Evolutionary conservation across 2,888 invertebrate species (phyloP).

Genomic region (Drosophila antonietae): DNA sequence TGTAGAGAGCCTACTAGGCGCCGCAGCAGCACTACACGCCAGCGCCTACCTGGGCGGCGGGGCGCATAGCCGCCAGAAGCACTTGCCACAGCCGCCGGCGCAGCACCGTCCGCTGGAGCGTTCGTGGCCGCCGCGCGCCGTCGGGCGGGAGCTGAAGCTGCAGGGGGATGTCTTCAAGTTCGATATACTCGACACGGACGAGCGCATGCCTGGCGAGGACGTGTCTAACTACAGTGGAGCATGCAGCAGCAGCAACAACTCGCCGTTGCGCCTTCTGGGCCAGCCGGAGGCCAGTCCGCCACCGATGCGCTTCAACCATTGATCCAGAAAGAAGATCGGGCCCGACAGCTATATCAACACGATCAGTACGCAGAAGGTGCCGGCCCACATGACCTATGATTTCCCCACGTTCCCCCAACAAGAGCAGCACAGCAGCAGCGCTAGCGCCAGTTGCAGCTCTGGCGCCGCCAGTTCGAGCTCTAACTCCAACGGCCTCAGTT

Average conservation of each 20-base stretch:
- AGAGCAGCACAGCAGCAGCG: constrained; percentile 42
- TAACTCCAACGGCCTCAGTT: constrained; percentile 19
- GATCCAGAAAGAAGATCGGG: constrained; percentile 89
- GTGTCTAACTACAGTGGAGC: constrained; percentile 71
- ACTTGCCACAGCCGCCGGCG: constrained; percentile 72
- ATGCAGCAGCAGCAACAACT: constrained; percentile 73
- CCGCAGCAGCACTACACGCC: constrained; percentile 81
- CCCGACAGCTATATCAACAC: constrained; percentile 91
- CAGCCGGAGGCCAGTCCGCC: constrained; percentile 62
- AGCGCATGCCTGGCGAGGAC: constrained; percentile 81
- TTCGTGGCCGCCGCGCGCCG: constrained; percentile 88
- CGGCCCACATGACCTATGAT: constrained; percentile 82
- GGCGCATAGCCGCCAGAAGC: constrained; percentile 52
- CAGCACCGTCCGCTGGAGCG: constrained; percentile 91
- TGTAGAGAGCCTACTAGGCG: constrained; percentile 80
- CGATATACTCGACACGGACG: constrained; percentile 93
- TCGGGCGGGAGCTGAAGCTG: constrained; percentile 84
- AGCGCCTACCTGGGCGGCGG: constrained; percentile 31
- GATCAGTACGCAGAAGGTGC: constrained; percentile 84
- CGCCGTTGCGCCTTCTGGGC: constrained; percentile 68
- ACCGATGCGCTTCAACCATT: constrained; percentile 86
- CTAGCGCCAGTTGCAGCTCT: constrained; percentile 13
- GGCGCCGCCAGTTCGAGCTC: constrained; percentile 19
- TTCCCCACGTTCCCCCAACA: constrained; percentile 82
- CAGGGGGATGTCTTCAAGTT: constrained; percentile 93